phyloP scores from a whole-genome alignment of 2,797 vertebrate genomes.

The Cetoscarus ocellatus region DNA sequence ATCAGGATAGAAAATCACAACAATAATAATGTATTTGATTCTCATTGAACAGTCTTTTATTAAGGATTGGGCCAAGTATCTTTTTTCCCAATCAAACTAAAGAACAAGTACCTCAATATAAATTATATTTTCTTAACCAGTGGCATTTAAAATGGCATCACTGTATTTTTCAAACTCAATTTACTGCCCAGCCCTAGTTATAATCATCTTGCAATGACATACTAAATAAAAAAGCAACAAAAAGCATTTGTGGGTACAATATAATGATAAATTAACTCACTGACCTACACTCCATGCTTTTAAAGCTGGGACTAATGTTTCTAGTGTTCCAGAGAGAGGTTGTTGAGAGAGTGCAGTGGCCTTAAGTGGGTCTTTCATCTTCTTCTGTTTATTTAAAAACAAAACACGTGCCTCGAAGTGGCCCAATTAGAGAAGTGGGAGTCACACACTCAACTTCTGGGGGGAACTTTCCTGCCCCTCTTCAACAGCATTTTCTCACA shows the following conservation, averaged over 20 bases:
- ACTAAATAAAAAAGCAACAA: too few relatives aligned
- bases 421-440: conserved; percentile 53
- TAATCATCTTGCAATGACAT: too few relatives aligned
- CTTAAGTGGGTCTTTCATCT: conserved; percentile 58
- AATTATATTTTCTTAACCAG: too few relatives aligned
- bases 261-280: conserved; percentile 22
- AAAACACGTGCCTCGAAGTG: conserved; percentile 71
- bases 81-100: too few relatives aligned
- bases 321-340: conserved; percentile 21
- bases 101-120: too few relatives aligned
- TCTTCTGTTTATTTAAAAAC: conserved; percentile 72
- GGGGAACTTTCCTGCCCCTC: conserved; percentile 13
- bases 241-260: not conserved
- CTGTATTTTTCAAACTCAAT: too few relatives aligned
- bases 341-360: conserved; percentile 49
- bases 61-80: too few relatives aligned
- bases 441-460: conserved; percentile 24
- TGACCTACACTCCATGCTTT: conserved; percentile 22
- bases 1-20: too few relatives aligned
- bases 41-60: too few relatives aligned
- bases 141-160: too few relatives aligned
- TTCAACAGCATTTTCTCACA: not conserved
- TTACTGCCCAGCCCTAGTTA: too few relatives aligned
- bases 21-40: too few relatives aligned
- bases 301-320: conserved; percentile 23